These are phyloP conservation scores for Bergia sp. DNA, from an alignment of 92 coral and sea anemone genomes.

Conservation along the genomic window DNA sequence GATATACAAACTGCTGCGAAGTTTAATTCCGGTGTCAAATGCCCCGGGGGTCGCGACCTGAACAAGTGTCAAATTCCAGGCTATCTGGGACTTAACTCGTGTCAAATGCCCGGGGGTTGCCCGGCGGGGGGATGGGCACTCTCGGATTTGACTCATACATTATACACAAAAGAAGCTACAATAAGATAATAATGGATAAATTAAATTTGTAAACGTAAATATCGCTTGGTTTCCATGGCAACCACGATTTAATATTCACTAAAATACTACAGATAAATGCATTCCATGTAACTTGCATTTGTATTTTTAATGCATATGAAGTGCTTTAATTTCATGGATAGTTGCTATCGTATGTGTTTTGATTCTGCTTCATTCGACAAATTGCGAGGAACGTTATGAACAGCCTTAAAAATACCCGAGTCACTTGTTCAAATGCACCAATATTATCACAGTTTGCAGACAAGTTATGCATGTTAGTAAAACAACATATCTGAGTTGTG, in stretches of 20 bases:
- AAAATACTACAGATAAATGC: slow-evolving; percentile 5
- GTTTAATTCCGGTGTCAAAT: no score
- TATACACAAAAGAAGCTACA: neutral
- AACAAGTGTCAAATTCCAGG: no score
- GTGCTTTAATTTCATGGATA: slow-evolving; percentile 12
- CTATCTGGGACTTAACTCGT: no score
- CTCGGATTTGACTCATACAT: neutral
- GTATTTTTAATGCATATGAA: neutral
- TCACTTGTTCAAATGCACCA: neutral
- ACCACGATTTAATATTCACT: slow-evolving; percentile 10
- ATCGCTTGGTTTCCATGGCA: slow-evolving; percentile 6
- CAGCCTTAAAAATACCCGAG: slow-evolving; percentile 10
- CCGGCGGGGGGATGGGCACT: no score
- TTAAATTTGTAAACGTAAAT: neutral
- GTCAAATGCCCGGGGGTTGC: no score
- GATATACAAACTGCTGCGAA: no score
- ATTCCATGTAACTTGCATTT: slow-evolving; percentile 3
- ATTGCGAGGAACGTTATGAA: neutral
- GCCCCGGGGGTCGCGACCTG: no score
- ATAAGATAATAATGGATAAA: neutral
- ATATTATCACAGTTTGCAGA: slow-evolving; percentile 13
- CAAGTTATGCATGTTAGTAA: neutral
- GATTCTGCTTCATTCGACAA: slow-evolving; percentile 9
- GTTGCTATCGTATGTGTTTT: slow-evolving; percentile 13
- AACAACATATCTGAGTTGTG: slow-evolving; percentile 24